Conservation (phyloP, 2,888 invertebrate species). For the Drosophila paracracens region DNA sequence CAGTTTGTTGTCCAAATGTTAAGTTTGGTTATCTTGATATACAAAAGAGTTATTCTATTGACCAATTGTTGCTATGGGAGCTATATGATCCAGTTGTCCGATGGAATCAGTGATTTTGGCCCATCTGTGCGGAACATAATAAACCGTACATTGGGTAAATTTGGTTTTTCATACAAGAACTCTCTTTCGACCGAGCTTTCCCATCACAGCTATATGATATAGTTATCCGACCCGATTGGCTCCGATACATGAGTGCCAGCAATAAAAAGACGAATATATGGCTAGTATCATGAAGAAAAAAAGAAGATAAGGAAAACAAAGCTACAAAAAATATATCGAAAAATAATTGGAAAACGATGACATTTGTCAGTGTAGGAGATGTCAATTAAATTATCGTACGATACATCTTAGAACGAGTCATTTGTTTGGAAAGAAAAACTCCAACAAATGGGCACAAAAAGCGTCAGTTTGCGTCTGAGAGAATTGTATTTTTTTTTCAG, state of each 20-base stretch:
- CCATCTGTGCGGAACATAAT: too few relatives aligned
- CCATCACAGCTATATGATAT: background rate
- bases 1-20: background rate
- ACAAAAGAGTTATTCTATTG: background rate
- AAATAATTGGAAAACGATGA: background rate
- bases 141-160: too few relatives aligned
- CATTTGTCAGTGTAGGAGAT: background rate
- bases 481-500: background rate
- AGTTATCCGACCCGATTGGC: background rate
- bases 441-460: background rate
- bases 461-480: background rate
- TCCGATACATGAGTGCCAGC: background rate
- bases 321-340: background rate
- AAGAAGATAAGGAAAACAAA: background rate
- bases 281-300: background rate
- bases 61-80: too few relatives aligned
- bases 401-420: background rate
- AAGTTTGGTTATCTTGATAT: background rate
- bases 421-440: background rate
- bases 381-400: background rate
- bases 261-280: background rate
- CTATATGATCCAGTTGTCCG: too few relatives aligned
- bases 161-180: background rate
- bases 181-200: background rate
- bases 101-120: too few relatives aligned